phyloP scores from a whole-genome alignment of 2,113 vertebrate species.

The Odocoileus virginianus region DNA sequence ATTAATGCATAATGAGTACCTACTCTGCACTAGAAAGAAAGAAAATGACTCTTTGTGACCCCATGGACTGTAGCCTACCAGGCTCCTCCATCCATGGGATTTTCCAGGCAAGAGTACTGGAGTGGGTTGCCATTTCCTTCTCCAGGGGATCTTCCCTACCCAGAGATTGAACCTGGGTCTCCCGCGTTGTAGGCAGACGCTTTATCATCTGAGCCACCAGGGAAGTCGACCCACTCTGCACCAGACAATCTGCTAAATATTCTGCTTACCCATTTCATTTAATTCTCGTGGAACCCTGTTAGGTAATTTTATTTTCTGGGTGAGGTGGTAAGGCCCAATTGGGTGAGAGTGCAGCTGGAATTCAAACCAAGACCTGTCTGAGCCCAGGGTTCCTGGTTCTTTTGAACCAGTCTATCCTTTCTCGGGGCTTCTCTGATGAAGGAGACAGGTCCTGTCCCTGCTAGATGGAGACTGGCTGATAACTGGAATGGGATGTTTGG shows the following conservation, averaged over 20 bases:
- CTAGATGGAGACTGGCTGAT: background rate
- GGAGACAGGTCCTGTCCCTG: background rate
- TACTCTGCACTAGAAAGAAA: background rate
- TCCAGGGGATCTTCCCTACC: too few species aligned
- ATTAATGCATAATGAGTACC: background rate
- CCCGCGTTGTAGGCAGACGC: too few species aligned
- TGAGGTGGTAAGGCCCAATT: background rate
- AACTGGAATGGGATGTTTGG: background rate
- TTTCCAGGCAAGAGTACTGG: too few species aligned
- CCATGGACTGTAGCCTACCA: too few species aligned
- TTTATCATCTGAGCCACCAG: too few species aligned
- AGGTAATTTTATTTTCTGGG: slow-evolving; percentile 29
- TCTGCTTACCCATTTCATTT: slow-evolving; percentile 33
- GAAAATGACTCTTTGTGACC: too few species aligned
- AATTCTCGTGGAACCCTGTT: slow-evolving; percentile 38
- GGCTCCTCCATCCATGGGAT: too few species aligned
- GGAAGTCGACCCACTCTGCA: background rate
- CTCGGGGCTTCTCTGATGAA: background rate
- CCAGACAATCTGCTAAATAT: background rate
- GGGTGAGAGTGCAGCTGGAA: background rate
- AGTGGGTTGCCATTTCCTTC: too few species aligned
- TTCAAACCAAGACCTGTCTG: background rate
- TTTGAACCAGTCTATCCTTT: background rate
- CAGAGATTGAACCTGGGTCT: too few species aligned
- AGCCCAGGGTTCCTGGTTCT: background rate